phyloP scores from a whole-genome alignment of 2,888 invertebrate species.

The Drosophila vallismaia region DNA sequence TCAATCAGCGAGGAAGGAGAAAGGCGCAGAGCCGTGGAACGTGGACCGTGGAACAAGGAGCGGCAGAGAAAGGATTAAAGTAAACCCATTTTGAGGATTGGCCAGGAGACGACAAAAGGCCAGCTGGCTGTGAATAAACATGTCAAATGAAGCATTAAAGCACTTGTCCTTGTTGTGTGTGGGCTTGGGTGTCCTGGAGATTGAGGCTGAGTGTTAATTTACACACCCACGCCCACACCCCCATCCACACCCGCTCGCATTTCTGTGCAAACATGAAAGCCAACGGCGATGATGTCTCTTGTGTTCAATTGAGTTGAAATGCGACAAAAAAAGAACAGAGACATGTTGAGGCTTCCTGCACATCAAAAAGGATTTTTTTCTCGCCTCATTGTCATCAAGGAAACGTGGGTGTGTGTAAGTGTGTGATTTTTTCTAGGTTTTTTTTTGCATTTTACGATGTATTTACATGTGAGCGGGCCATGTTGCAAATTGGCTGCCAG shows the following conservation, averaged over 20 bases:
- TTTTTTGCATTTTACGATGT: slow-evolving; percentile 63
- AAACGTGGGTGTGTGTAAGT: slow-evolving; percentile 1
- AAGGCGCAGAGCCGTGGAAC: slow-evolving; percentile 22
- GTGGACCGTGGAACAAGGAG: slow-evolving; percentile 4
- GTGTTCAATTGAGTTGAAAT: slow-evolving; percentile 75
- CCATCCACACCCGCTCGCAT: slow-evolving; percentile 51
- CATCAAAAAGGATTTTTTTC: slow-evolving; percentile 62
- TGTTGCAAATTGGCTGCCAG: slow-evolving; percentile 78
- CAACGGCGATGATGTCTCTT: slow-evolving; percentile 41
- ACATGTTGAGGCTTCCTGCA: slow-evolving; percentile 72
- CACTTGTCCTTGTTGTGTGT: slow-evolving; percentile 69
- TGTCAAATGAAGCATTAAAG: slow-evolving; percentile 82
- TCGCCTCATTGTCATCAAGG: slow-evolving; percentile 12
- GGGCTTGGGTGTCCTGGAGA: slow-evolving; percentile 28
- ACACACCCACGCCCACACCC: slow-evolving; percentile 36
- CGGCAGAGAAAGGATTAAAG: slow-evolving; percentile 75
- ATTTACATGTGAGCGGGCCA: slow-evolving; percentile 66
- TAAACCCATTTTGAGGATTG: slow-evolving; percentile 71
- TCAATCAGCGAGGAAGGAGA: slow-evolving; percentile 62
- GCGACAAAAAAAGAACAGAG: slow-evolving; percentile 44
- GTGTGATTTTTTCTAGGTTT: slow-evolving; percentile 47
- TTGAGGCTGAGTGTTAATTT: slow-evolving; percentile 56
- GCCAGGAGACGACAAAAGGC: slow-evolving; percentile 73
- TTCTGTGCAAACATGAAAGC: slow-evolving; percentile 73
- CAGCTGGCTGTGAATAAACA: slow-evolving; percentile 76